A percentile compares a stretch with the other conserved stretches of the same genome.
Conservation (phyloP, 2,797 vertebrate species). For the Pipistrellus kuhlii region DNA sequence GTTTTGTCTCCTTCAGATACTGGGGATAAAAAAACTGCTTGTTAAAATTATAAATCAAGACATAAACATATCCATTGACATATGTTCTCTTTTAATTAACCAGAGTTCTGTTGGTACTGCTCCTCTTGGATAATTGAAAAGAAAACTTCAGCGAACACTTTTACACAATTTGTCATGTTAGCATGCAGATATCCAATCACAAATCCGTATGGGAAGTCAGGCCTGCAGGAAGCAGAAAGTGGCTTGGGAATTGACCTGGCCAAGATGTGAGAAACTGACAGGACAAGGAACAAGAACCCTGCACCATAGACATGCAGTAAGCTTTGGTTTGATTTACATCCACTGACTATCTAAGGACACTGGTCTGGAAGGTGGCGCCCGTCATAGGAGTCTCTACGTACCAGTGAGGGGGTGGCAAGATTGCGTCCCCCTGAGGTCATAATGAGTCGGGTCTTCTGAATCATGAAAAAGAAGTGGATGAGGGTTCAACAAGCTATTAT, state of each 20-base stretch:
- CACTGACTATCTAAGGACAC: not conserved
- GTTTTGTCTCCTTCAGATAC: not conserved
- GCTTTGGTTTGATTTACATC: not conserved
- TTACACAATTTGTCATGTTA: not conserved
- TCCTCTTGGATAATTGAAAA: not conserved
- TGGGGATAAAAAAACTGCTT: not conserved
- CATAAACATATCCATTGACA: not conserved
- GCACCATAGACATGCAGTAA: not conserved
- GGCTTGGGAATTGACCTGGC: not conserved
- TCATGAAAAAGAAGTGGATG: not conserved
- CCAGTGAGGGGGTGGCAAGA: fast-evolving
- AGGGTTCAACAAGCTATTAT: not conserved
- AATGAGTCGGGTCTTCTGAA: not conserved
- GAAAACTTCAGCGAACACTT: not conserved
- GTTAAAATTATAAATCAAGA: not conserved
- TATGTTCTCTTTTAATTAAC: not conserved
- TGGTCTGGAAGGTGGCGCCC: fast-evolving
- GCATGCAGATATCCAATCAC: fast-evolving
- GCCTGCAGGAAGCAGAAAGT: not conserved
- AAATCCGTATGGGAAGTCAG: not conserved
- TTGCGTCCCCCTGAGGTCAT: not conserved
- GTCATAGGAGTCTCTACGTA: not conserved
- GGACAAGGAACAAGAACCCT: not conserved
- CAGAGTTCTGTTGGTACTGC: not conserved
- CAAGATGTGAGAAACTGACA: not conserved